Evolutionary conservation across 1,140 invertebrate species (phyloP), one percentile per base, ranked within the genome.

Genomic region (Elymnias hypermnestra): DNA sequence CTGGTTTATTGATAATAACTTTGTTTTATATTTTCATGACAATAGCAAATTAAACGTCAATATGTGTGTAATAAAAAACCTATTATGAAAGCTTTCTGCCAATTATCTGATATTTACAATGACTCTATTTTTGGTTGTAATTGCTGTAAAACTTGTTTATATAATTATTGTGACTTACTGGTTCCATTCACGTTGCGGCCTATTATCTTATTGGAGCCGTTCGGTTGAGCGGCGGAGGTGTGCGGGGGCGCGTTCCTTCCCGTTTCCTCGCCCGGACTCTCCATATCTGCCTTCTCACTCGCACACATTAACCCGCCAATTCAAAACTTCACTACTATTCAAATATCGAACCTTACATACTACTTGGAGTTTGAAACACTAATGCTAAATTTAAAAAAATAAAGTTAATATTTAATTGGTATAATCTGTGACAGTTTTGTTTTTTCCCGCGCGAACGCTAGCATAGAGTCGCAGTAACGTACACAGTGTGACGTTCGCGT

Each of bases 171-270:
- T 82, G 69, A 79, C 81, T 84, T 83, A 84, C 81, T 84, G 57
- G 77, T 84, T 48, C 81, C 81, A 77, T 84, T 84, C 68, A 84
- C 77, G 55, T 84, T 84, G 51, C 81, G 62, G 62, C 81, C 81
- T 62, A 84, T 84, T 57, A 84, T 84, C 74, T 84, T 84, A 75
- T 78, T 82, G 76, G 77, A 76, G 14, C 81, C 81, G 49, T 84
- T 84, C 41, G 69, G 66, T 38, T 68, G 70, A 42, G 60, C 56
- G 40, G 61, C 59, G 55, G 72, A 60, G 61, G 63, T 50, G 58
- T 69, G 75, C 51, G 68, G 61, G 51, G 72, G 60, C 13, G 58
- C 71, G 50, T 52, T 65, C 53, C 81, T 72, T 76, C 75, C 77
- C 75, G 75, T 65, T 69, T 82, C 81, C 70, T 84, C 81, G 42